Percentiles rank a stretch among this genome's conserved stretches.
phyloP scores from a whole-genome alignment of 2,113 vertebrate species.

The Leuciscus idus region DNA sequence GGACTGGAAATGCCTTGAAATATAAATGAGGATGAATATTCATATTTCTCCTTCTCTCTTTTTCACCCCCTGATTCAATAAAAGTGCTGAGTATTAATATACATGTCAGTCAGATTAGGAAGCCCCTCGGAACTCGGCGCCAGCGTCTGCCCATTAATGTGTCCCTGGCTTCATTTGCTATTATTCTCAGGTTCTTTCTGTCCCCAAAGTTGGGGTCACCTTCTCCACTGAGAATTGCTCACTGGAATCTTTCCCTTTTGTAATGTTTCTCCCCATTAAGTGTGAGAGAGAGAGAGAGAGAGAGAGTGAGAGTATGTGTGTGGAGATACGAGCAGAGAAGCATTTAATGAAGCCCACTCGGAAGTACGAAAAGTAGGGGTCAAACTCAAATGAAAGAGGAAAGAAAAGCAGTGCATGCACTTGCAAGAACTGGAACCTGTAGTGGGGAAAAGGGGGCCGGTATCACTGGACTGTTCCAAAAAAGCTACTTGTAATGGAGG shows the following conservation, averaged over 20 bases:
- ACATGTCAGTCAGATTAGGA: slow-evolving; percentile 94
- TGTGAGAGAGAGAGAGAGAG: slow-evolving; percentile 58
- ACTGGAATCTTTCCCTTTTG: slow-evolving; percentile 76
- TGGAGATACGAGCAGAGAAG: slow-evolving; percentile 71
- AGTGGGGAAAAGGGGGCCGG: slow-evolving; percentile 57
- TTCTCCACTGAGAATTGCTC: slow-evolving; percentile 76
- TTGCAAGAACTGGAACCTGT: slow-evolving; percentile 69
- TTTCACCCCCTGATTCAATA: slow-evolving; percentile 66
- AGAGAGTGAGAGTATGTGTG: slow-evolving; percentile 7
- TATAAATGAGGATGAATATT: slow-evolving; percentile 99
- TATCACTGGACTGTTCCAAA: slow-evolving; percentile 59
- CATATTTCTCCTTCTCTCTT: slow-evolving; percentile 83
- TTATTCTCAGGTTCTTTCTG: slow-evolving; percentile 84
- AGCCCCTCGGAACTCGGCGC: slow-evolving; percentile 77
- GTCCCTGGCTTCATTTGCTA: slow-evolving; percentile 85
- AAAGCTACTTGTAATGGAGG: slow-evolving; percentile 5
- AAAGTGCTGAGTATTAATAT: slow-evolving; percentile 98
- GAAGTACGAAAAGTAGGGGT: slow-evolving; percentile 77
- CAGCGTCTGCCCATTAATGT: slow-evolving; percentile 85
- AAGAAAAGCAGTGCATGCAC: slow-evolving; percentile 66
- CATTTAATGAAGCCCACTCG: slow-evolving; percentile 81
- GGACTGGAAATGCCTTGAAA: slow-evolving; percentile 96
- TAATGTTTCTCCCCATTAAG: slow-evolving; percentile 76
- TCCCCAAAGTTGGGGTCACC: slow-evolving; percentile 77
- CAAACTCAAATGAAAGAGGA: slow-evolving; percentile 74